These are phyloP conservation scores for Procavia capensis DNA, from an alignment of 2,113 vertebrate species.

Conservation along the genomic window DNA sequence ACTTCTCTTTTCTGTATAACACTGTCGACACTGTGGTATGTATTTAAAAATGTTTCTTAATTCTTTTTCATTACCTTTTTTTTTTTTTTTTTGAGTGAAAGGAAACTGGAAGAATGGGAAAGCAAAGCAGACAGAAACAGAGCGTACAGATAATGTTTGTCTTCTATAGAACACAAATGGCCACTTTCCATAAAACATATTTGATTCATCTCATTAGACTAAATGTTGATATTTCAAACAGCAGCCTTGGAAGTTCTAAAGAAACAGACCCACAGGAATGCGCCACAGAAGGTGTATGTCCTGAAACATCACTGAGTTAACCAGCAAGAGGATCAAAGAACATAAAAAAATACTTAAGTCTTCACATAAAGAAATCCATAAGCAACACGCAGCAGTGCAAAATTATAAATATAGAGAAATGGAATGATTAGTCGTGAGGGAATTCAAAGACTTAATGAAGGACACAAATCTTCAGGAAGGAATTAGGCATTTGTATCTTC, in stretches of 20 bases:
- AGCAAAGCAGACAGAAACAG: constrained; percentile 3
- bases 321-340: background rate
- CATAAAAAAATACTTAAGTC: background rate
- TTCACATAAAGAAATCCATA: background rate
- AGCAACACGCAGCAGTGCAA: background rate
- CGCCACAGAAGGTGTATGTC: background rate
- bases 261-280: background rate
- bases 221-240: constrained; percentile 10
- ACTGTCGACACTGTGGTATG: background rate
- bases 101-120: background rate
- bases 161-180: background rate
- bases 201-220: background rate
- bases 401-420: background rate
- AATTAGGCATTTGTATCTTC: background rate
- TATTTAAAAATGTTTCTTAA: background rate
- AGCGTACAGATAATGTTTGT: background rate
- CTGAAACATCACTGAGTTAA: background rate
- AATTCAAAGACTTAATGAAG: constrained; percentile 42
- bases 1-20: background rate
- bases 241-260: background rate
- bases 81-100: constrained; percentile 23
- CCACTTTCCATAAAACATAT: constrained; percentile 36
- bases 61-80: background rate
- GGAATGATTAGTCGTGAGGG: background rate
- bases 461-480: background rate